These are phyloP conservation scores for Leptestheria dahalacensis DNA, from an alignment of 1,140 invertebrate species.

Conservation along the genomic window DNA sequence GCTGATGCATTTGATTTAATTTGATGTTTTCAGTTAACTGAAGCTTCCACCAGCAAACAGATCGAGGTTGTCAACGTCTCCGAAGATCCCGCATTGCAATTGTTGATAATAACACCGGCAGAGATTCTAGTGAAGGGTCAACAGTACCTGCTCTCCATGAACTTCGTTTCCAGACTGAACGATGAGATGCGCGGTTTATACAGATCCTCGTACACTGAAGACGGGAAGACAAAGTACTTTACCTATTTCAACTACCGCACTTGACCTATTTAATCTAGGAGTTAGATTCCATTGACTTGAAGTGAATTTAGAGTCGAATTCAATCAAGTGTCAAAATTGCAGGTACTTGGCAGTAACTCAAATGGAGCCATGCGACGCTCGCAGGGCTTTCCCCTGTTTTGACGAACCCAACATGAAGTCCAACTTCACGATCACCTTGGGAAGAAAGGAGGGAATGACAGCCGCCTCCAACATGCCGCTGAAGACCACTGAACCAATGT, in stretches of 20 bases:
- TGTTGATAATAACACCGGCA: constrained; percentile 23
- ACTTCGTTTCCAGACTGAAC: constrained; percentile 10
- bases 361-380: constrained; percentile 62
- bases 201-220: constrained; percentile 10
- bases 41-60: not conserved
- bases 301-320: no score
- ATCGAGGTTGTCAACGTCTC: not conserved
- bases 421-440: constrained; percentile 34
- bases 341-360: constrained; percentile 64
- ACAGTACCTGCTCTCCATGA: constrained; percentile 4
- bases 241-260: not conserved
- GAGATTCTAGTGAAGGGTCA: not conserved
- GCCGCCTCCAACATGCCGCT: constrained; percentile 24
- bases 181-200: constrained; percentile 11
- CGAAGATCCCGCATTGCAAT: not conserved
- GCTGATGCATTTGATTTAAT: no score
- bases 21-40: not conserved
- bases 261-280: not conserved
- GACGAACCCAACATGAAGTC: constrained; percentile 75
- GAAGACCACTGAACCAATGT: constrained; percentile 8
- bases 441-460: constrained; percentile 25
- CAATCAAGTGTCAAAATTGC: not conserved
- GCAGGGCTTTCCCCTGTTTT: constrained; percentile 79
- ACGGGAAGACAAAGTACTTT: constrained; percentile 41
- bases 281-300: no score